Conservation (phyloP, 2,113 vertebrate genomes). For the Sinocyclocheilus rhinocerous region DNA sequence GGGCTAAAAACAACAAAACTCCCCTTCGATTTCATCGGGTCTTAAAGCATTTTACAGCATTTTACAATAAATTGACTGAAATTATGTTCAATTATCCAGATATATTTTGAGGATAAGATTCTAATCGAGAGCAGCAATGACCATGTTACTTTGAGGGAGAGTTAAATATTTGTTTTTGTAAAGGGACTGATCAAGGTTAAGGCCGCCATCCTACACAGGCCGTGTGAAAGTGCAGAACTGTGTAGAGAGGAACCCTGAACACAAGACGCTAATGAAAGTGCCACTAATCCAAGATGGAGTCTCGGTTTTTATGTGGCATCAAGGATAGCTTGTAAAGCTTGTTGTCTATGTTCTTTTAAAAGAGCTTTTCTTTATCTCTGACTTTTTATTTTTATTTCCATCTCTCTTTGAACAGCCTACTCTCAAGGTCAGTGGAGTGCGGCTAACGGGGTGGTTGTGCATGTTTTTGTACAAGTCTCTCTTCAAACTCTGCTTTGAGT, state of each 20-base stretch:
- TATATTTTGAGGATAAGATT: not conserved
- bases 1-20: not conserved
- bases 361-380: constrained; percentile 27
- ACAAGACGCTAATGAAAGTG: constrained; percentile 28
- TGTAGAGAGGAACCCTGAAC: not conserved
- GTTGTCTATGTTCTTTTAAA: constrained; percentile 22
- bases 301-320: constrained; percentile 18
- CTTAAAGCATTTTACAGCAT: not conserved
- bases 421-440: constrained; percentile 32
- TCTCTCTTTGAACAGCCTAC: not conserved
- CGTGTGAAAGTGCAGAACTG: not conserved
- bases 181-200: not conserved
- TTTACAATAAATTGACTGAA: not conserved
- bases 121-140: not conserved
- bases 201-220: not conserved
- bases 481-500: constrained; percentile 36
- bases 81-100: not conserved
- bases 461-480: constrained; percentile 17
- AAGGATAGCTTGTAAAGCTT: constrained; percentile 14
- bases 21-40: not conserved
- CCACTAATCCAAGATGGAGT: not conserved
- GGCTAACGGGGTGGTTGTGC: not conserved
- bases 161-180: not conserved
- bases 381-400: constrained; percentile 40
- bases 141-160: not conserved